Percentiles rank a stretch among this genome's conserved stretches.
These are phyloP conservation scores for Cephus sareptanus DNA, from an alignment of 2,888 invertebrate genomes.

Conservation along the genomic window DNA sequence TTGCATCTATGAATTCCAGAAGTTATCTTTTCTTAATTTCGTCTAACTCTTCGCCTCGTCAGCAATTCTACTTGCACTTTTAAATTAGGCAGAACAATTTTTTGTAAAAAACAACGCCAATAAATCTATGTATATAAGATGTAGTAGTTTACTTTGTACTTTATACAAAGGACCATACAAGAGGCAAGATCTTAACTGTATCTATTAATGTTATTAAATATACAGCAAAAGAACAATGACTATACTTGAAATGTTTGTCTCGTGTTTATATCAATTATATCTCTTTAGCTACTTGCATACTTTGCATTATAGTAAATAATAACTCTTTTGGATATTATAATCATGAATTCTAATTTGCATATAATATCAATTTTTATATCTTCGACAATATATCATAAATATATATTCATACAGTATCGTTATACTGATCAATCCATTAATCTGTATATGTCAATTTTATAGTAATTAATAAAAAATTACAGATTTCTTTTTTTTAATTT, in stretches of 20 bases:
- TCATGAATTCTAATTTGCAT: neutral
- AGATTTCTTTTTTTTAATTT: neutral
- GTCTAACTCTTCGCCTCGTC: neutral
- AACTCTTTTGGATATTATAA: neutral
- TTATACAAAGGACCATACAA: neutral
- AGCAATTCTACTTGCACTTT: neutral
- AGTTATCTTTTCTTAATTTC: neutral
- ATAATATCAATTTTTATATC: neutral
- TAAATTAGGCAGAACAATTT: neutral
- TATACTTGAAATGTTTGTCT: neutral
- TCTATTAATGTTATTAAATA: neutral
- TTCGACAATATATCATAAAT: neutral
- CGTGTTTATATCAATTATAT: neutral
- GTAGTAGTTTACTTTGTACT: neutral
- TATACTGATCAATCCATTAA: neutral
- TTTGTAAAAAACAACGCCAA: neutral
- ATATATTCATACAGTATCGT: neutral
- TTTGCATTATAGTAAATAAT: neutral
- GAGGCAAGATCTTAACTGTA: neutral
- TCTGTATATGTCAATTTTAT: neutral
- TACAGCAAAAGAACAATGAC: neutral
- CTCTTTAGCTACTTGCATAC: neutral
- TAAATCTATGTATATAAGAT: neutral
- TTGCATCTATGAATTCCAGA: neutral
- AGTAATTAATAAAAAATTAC: neutral